Base-by-base conservation (phyloP, 1,140 invertebrate genomes). In the honey bee (Apis mellifera) region DNA sequence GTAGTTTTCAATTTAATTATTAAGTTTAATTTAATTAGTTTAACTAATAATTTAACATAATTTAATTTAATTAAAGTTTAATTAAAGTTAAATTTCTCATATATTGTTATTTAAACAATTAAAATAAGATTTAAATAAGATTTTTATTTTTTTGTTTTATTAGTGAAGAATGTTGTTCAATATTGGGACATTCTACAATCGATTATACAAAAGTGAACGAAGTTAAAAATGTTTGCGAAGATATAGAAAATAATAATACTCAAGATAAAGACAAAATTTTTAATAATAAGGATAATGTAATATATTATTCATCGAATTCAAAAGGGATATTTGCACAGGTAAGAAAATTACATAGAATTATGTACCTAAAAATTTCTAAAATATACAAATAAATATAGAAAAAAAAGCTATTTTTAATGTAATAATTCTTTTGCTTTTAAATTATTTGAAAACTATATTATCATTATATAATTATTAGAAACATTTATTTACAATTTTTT, bases 261-360 rank as follows among this genome's bases (percentile, higher is more conserved):
- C 13, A 32, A 4, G 62, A 84, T 11, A 85, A 91, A 59, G 71
- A 55, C 1, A 90, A 89, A 52, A 89, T 76, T 55, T 86, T 85
- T 2, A 50, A 75, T 5, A 21, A 19, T 5, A 62, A 15, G 32
- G 50, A 17, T 23, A 68, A 32, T 12, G 0, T 72, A 5, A 78
- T 52, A 17, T 78, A 79, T 26, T 77, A 89, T 69, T 85, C 79
- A 2, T 87, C 89, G 3, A 92, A 91, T 76, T 78, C 69, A 3
- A 91, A 89, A 66, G 92, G 90, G 12, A 86, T 91, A 48, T 75
- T 92, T 42, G 91, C 91, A 15, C 92, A 93, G 90, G 92, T 93
- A 5, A 80, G 48, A 32, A 11, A 42, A 42, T 42, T 42, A 42
- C 32, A 42, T 32, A 32, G 32, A 7, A 59, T 59, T 59, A 9